Evolutionary conservation across 2,888 invertebrate genomes (phyloP).

Genomic region (Spilarctia lutea): DNA sequence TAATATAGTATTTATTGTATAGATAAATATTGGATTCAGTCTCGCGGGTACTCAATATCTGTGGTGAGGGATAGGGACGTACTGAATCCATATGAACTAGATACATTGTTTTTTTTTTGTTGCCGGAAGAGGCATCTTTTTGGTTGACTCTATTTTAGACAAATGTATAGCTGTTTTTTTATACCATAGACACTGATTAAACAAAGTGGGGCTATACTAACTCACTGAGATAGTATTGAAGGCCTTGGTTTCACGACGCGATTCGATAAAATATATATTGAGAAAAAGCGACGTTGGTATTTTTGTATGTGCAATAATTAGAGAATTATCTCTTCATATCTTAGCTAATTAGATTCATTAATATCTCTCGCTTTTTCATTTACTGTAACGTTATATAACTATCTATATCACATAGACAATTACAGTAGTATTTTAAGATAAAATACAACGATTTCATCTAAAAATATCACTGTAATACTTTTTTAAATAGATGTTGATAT

Average conservation of each 20-base stretch:
- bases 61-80: conserved; percentile 39
- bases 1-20: conserved; percentile 69
- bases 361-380: conserved; percentile 79
- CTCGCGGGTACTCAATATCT: conserved; percentile 39
- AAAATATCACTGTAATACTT: conserved; percentile 57
- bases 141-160: conserved; percentile 62
- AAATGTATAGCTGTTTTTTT: conserved; percentile 58
- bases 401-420: conserved; percentile 59
- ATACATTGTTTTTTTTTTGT: conserved; percentile 62
- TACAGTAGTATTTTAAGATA: conserved; percentile 58
- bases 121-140: conserved; percentile 67
- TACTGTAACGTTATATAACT: conserved; percentile 62
- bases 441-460: conserved; percentile 40
- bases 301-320: conserved; percentile 85
- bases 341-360: conserved; percentile 82
- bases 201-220: conserved; percentile 45
- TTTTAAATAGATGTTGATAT: conserved; percentile 81
- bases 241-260: conserved; percentile 56
- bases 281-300: conserved; percentile 69
- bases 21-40: conserved; percentile 63
- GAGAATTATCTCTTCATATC: conserved; percentile 80
- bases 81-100: conserved; percentile 60
- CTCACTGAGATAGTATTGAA: conserved; percentile 49
- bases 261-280: conserved; percentile 47
- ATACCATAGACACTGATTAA: conserved; percentile 63